Conservation (phyloP, 2,113 vertebrate species). For the Lota lota region DNA sequence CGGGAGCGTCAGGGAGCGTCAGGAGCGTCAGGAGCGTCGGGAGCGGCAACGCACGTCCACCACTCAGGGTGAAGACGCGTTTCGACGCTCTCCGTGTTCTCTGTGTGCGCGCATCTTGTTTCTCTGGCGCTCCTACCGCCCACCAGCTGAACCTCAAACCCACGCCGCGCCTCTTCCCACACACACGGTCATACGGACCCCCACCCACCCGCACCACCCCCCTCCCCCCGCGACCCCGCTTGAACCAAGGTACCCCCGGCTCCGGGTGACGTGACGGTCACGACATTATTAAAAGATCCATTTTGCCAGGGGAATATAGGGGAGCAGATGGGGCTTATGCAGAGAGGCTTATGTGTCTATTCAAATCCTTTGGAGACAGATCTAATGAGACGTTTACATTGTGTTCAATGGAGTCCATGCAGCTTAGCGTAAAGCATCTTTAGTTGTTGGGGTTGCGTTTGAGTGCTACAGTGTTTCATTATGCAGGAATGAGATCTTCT, state of each 20-base stretch:
- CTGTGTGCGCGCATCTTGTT: not conserved
- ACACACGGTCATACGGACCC: conserved; percentile 16
- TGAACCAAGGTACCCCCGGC: conserved; percentile 44
- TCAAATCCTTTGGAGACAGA: conserved; percentile 68
- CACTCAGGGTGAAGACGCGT: conserved; percentile 48
- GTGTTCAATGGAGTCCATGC: conserved; percentile 43
- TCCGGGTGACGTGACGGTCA: conserved; percentile 64
- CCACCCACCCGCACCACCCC: not conserved
- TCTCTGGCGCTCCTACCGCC: not conserved
- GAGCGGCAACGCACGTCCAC: conserved; percentile 49
- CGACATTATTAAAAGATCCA: conserved; percentile 78
- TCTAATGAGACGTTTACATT: conserved; percentile 68
- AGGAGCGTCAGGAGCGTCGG: no score
- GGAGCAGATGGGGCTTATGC: conserved; percentile 66
- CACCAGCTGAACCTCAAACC: conserved; percentile 32
- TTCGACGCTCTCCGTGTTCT: conserved; percentile 37
- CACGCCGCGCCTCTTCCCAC: conserved; percentile 20
- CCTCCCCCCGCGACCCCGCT: not conserved
- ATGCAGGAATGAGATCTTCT: not conserved
- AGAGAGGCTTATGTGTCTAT: conserved; percentile 67
- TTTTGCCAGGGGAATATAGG: conserved; percentile 54
- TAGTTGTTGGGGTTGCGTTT: no score
- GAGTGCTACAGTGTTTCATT: no score
- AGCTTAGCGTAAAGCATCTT: conserved; percentile 21
- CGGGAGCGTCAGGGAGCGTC: no score